Conservation (phyloP, 2,113 vertebrate species). For the Kryptolebias marmoratus region DNA sequence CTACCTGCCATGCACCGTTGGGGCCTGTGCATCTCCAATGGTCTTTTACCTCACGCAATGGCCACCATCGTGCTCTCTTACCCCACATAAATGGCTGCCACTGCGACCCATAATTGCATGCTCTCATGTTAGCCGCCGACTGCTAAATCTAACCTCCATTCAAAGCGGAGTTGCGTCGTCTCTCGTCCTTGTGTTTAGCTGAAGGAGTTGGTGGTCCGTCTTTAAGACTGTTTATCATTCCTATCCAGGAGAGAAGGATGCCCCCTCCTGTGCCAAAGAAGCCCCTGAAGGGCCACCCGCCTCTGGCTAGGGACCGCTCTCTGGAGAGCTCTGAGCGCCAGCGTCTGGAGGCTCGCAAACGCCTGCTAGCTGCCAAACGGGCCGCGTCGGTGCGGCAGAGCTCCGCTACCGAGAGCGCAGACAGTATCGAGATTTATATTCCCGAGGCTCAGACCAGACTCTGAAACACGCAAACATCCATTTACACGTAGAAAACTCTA, state of each 20-base stretch:
- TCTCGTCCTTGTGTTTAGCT: slow-evolving; percentile 44
- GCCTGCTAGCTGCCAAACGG: slow-evolving; percentile 93
- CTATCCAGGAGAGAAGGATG: slow-evolving; percentile 78
- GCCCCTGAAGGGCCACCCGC: slow-evolving; percentile 74
- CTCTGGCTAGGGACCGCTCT: slow-evolving; percentile 78
- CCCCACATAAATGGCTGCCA: slow-evolving; percentile 64
- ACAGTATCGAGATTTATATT: slow-evolving; percentile 99
- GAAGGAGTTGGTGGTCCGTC: slow-evolving; percentile 25
- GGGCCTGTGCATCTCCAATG: slow-evolving; percentile 66
- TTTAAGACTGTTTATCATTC: slow-evolving; percentile 70
- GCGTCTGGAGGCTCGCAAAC: slow-evolving; percentile 91
- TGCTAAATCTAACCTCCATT: slow-evolving; percentile 50
- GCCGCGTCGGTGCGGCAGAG: slow-evolving; percentile 94
- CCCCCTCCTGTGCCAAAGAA: slow-evolving; percentile 83
- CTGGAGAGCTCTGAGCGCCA: slow-evolving; percentile 89
- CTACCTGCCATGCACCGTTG: slow-evolving; percentile 76
- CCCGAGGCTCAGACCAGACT: slow-evolving; percentile 98
- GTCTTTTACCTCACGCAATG: slow-evolving; percentile 66
- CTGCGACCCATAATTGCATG: slow-evolving; percentile 72
- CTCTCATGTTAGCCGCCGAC: slow-evolving; percentile 31
- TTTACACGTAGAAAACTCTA: slow-evolving; percentile 15
- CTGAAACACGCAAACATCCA: slow-evolving; percentile 77
- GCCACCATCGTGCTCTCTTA: slow-evolving; percentile 59
- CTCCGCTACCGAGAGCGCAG: slow-evolving; percentile 94
- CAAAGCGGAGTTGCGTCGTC: slow-evolving; percentile 45